Percentiles rank a stretch among this genome's conserved stretches.
Conservation (phyloP, 1,140 invertebrate species). For the Diuraphis noxia region DNA sequence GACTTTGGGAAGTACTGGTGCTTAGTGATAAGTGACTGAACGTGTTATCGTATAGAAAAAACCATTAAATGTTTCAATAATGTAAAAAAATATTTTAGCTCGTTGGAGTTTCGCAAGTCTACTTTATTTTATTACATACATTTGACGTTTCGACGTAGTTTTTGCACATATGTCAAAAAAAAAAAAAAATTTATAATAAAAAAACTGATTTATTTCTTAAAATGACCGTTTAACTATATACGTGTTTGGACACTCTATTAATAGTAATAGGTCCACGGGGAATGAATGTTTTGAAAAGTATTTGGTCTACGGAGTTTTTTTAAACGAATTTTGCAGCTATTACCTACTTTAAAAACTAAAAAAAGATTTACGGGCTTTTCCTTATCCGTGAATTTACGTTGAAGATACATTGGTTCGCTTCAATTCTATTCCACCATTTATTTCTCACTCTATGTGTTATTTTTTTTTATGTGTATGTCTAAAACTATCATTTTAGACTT, state of each 20-base stretch:
- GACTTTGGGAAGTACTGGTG: background rate
- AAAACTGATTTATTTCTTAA: constrained; percentile 10
- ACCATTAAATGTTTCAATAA: background rate
- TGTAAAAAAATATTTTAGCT: background rate
- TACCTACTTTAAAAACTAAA: background rate
- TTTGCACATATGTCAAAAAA: background rate
- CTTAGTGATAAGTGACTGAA: background rate
- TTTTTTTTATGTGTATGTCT: background rate
- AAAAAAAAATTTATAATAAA: background rate
- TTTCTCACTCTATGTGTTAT: background rate
- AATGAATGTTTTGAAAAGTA: background rate
- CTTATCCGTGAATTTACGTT: background rate
- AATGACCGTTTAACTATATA: background rate
- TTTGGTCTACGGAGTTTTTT: background rate
- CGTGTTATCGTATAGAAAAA: background rate
- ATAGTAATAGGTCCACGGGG: background rate
- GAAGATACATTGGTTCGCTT: background rate
- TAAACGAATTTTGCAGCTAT: background rate
- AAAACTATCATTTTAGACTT: background rate
- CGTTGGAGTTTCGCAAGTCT: background rate
- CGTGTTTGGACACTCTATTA: background rate
- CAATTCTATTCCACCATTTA: background rate
- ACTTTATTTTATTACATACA: background rate
- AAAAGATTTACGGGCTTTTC: background rate
- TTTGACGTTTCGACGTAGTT: background rate